Percentiles rank a stretch among this genome's conserved stretches.
Evolutionary conservation across 2,113 vertebrate species (phyloP).

Genomic region (Dunckerocampus dactyliophorus): DNA sequence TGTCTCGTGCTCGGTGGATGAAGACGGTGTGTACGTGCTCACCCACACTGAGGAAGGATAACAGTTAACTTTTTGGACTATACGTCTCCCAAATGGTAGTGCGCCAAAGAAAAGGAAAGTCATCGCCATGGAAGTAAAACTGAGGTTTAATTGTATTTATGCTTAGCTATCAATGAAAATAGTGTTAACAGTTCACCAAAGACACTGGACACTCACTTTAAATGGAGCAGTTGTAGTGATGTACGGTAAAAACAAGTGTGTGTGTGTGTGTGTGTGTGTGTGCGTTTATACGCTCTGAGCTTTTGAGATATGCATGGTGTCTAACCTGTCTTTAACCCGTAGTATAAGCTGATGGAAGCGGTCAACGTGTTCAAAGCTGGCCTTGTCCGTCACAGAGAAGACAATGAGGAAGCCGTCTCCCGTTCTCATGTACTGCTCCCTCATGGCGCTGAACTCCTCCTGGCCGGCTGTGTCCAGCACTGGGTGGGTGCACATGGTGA

Average conservation of each 20-base stretch:
- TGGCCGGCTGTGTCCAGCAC: slow-evolving; percentile 97
- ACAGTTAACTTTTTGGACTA: too few relatives aligned
- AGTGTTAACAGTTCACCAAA: too few relatives aligned
- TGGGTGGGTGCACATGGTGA: slow-evolving; percentile 27
- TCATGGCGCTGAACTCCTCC: slow-evolving; percentile 98
- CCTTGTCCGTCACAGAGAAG: slow-evolving; percentile 96
- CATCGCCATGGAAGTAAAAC: too few relatives aligned
- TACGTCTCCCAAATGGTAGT: too few relatives aligned
- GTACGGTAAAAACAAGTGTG: background rate
- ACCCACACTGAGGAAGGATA: too few relatives aligned
- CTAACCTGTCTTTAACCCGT: slow-evolving; percentile 95
- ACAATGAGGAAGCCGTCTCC: slow-evolving; percentile 98
- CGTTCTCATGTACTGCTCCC: slow-evolving; percentile 98
- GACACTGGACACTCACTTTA: too few relatives aligned
- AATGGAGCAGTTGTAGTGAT: too few relatives aligned
- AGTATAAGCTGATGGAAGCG: slow-evolving; percentile 97
- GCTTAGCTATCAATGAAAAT: too few relatives aligned
- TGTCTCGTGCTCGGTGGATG: too few relatives aligned
- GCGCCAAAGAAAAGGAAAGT: too few relatives aligned
- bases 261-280: background rate
- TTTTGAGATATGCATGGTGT: background rate
- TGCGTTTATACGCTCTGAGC: background rate
- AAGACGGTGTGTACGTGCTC: too few relatives aligned
- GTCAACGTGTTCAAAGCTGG: slow-evolving; percentile 97
- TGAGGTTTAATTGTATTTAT: too few relatives aligned